A percentile compares a stretch with the other conserved stretches of the same genome.
phyloP scores from a whole-genome alignment of 2,797 vertebrate species.

The Spondyliosoma cantharus region DNA sequence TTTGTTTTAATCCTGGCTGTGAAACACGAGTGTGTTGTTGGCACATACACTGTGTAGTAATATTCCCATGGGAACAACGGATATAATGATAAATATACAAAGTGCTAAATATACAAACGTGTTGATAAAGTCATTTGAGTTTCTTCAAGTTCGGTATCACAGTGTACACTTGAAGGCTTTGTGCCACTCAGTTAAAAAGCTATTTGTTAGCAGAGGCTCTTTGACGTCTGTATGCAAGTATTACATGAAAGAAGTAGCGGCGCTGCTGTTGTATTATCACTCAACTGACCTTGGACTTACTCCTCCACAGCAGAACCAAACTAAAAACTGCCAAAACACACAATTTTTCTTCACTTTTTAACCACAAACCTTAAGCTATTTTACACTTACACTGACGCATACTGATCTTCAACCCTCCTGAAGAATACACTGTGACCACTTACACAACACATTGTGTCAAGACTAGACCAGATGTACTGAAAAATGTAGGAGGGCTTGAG shows the following conservation, averaged over 20 bases:
- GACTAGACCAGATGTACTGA: conserved; percentile 24
- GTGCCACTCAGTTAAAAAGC: conserved; percentile 1
- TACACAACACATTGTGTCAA: conserved; percentile 30
- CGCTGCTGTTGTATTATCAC: conserved; percentile 23
- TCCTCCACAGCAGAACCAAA: conserved; percentile 23
- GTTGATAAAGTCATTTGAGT: neutral
- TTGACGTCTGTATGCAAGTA: neutral
- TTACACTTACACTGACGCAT: neutral
- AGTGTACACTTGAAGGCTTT: neutral
- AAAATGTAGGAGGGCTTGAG: conserved; percentile 1
- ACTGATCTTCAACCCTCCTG: conserved; percentile 27
- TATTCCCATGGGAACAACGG: conserved; percentile 42
- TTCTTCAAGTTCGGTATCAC: conserved; percentile 10
- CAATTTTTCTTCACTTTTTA: neutral
- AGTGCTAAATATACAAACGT: conserved; percentile 15
- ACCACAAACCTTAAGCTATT: neutral
- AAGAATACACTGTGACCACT: conserved; percentile 1
- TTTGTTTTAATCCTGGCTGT: too few relatives aligned
- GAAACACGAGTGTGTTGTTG: conserved; percentile 11
- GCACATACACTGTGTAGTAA: conserved; percentile 6
- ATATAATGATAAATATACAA: conserved; percentile 9
- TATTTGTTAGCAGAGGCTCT: conserved; percentile 13
- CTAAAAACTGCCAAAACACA: conserved; percentile 28
- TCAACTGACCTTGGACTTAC: conserved; percentile 66
- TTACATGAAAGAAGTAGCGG: conserved; percentile 13